Percentiles rank a stretch among this genome's conserved stretches.
phyloP scores from a whole-genome alignment of 2,888 invertebrate genomes.

The Hedychridium roseum region DNA sequence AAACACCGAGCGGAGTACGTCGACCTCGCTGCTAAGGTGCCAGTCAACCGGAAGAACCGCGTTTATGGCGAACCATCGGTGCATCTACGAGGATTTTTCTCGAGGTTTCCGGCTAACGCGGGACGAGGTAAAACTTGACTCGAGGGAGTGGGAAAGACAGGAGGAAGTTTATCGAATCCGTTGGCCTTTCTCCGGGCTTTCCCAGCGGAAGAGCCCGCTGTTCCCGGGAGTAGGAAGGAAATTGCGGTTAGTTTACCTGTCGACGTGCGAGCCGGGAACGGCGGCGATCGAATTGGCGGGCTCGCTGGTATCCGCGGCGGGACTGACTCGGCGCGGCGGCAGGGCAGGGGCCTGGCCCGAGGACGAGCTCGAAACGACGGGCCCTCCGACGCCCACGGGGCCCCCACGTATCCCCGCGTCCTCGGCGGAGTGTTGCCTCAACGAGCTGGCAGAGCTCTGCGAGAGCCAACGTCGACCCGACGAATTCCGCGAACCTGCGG shows the following conservation, averaged over 20 bases:
- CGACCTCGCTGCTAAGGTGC: too few relatives aligned
- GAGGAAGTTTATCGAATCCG: too few relatives aligned
- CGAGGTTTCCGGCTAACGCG: too few relatives aligned
- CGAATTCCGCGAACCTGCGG: constrained; percentile 45
- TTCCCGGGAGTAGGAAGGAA: too few relatives aligned
- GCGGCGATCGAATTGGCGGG: constrained; percentile 42
- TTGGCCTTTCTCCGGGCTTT: background rate
- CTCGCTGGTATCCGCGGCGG: constrained; percentile 63
- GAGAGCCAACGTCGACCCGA: constrained; percentile 56
- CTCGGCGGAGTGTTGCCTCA: constrained; percentile 50
- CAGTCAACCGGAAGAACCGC: too few relatives aligned
- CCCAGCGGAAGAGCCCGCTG: background rate
- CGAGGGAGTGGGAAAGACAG: background rate
- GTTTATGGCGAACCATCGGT: too few relatives aligned
- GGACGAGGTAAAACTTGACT: too few relatives aligned
- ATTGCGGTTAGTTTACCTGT: constrained; percentile 55
- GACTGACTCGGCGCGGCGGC: constrained; percentile 63
- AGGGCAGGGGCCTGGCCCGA: constrained; percentile 52
- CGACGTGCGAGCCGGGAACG: constrained; percentile 42
- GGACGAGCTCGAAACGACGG: constrained; percentile 56
- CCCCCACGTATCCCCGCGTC: constrained; percentile 48
- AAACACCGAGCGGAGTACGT: too few relatives aligned
- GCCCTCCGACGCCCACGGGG: constrained; percentile 60
- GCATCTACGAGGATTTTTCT: too few relatives aligned
- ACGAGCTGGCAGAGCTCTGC: constrained; percentile 49